Conservation (phyloP, 2,888 invertebrate genomes). For the Lamellibrachia columna region DNA sequence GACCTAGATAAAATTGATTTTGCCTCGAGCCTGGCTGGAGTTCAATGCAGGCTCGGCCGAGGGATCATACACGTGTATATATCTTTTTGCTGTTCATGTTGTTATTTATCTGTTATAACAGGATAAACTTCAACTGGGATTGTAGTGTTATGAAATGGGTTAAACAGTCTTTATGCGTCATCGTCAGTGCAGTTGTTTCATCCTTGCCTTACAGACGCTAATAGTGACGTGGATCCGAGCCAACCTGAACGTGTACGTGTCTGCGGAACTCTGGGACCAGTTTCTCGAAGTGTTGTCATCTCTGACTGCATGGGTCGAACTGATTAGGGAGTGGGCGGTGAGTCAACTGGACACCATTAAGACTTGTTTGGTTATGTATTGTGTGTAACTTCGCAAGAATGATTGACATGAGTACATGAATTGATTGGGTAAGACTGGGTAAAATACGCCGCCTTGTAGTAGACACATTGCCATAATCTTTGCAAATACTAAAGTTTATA, state of each 20-base stretch:
- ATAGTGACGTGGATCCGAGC: conserved; percentile 99
- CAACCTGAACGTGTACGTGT: conserved; percentile 90
- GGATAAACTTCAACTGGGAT: too few relatives aligned
- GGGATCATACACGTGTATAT: conserved; percentile 50
- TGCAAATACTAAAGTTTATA: neutral
- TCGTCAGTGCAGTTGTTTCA: neutral
- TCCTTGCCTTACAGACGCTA: conserved; percentile 82
- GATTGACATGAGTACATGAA: neutral
- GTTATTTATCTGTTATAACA: too few relatives aligned
- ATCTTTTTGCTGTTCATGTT: neutral
- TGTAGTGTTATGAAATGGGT: too few relatives aligned
- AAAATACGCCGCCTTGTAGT: too few relatives aligned
- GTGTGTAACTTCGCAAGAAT: neutral
- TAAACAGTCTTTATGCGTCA: too few relatives aligned
- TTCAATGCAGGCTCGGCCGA: conserved; percentile 49
- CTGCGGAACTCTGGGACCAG: conserved; percentile 90
- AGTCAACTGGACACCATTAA: conserved; percentile 63
- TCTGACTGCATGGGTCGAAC: conserved; percentile 91
- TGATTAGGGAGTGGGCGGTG: conserved; percentile 95
- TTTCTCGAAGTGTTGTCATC: conserved; percentile 87
- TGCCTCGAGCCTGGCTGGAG: conserved; percentile 52
- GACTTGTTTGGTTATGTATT: neutral
- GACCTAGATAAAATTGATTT: conserved; percentile 50
- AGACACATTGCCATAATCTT: neutral
- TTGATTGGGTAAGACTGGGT: neutral